Conservation (phyloP, 2,113 vertebrate genomes). For the Agapornis roseicollis region DNA sequence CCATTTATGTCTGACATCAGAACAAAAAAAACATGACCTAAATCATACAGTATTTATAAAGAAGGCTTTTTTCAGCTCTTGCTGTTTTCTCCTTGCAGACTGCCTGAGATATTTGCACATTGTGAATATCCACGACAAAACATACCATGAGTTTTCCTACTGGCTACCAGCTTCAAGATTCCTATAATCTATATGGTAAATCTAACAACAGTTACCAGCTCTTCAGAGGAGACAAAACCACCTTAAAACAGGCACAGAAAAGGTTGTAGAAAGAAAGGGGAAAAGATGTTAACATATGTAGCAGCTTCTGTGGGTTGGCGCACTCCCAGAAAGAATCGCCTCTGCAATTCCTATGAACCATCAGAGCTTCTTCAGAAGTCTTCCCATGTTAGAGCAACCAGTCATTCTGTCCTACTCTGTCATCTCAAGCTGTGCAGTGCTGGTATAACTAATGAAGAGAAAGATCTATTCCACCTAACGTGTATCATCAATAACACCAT, state of each 20-base stretch:
- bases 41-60: not conserved
- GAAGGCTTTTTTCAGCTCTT: not conserved
- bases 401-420: not conserved
- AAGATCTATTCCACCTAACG: not conserved
- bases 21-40: not conserved
- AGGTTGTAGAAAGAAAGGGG: not conserved
- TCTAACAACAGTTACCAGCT: not conserved
- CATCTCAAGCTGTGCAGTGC: not conserved
- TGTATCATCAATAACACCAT: not conserved
- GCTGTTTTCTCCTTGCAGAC: not conserved
- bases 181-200: not conserved
- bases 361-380: not conserved
- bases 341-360: not conserved
- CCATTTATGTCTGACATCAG: not conserved
- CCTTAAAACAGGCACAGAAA: not conserved
- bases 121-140: not conserved
- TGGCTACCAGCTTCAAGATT: not conserved
- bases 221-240: not conserved
- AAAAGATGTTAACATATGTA: accelerated
- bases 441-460: not conserved
- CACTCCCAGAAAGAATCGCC: not conserved
- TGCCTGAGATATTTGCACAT: not conserved
- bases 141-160: not conserved
- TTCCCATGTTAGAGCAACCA: not conserved
- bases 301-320: not conserved